Percentiles rank a stretch among this genome's conserved stretches.
These are phyloP conservation scores for Chaetura pelagica DNA, from an alignment of 2,113 vertebrate genomes.

Conservation along the genomic window DNA sequence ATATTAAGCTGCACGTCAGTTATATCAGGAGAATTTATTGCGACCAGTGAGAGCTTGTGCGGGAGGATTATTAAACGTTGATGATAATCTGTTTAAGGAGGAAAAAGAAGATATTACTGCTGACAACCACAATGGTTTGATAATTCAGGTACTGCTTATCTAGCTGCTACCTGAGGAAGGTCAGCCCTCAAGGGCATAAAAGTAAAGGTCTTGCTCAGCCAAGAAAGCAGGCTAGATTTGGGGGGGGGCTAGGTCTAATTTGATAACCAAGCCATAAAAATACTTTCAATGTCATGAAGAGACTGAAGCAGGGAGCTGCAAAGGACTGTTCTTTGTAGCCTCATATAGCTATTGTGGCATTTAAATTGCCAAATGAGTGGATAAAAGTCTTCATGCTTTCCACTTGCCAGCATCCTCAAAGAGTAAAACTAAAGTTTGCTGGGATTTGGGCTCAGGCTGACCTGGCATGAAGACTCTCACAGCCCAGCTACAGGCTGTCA, in stretches of 20 bases:
- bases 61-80: neutral
- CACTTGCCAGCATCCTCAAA: neutral
- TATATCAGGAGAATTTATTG: neutral
- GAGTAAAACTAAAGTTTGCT: neutral
- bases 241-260: neutral
- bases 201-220: neutral
- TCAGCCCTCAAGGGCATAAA: neutral
- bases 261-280: neutral
- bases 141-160: neutral
- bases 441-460: neutral
- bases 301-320: neutral
- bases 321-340: neutral
- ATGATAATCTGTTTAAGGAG: neutral
- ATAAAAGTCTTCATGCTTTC: neutral
- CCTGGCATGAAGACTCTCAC: neutral
- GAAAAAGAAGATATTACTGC: neutral
- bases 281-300: neutral
- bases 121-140: neutral
- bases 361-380: neutral
- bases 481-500: neutral
- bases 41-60: neutral
- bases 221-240: neutral
- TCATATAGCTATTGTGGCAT: accelerated
- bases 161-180: neutral
- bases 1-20: neutral